A percentile compares a stretch with the other conserved stretches of the same genome.
Evolutionary conservation across 2,888 invertebrate species (phyloP).

Genomic region (Brachypalpus laphriformis): DNA sequence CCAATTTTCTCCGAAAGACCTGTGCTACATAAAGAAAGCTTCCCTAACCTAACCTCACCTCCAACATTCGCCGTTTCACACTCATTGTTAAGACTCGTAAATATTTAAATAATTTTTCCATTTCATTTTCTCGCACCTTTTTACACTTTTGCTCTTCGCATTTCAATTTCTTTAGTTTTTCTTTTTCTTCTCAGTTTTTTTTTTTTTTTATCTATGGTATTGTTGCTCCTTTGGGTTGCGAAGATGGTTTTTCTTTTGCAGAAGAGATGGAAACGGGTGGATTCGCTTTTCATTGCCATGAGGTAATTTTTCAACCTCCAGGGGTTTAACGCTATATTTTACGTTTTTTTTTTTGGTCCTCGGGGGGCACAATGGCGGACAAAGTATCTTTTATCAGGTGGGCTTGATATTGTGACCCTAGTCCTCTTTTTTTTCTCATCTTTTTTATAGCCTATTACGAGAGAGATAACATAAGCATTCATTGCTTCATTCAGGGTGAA

Average conservation of each 20-base stretch:
- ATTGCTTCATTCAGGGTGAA: slow-evolving; percentile 13
- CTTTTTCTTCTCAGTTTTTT: too few species aligned
- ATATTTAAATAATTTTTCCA: slow-evolving; percentile 40
- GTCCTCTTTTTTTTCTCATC: background rate
- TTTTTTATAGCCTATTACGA: background rate
- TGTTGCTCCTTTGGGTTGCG: background rate
- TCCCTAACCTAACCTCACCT: background rate
- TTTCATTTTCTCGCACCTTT: slow-evolving; percentile 44
- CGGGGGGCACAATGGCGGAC: slow-evolving; percentile 6
- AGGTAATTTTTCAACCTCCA: slow-evolving; percentile 40
- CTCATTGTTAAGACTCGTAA: slow-evolving; percentile 7
- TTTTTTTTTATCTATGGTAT: too few species aligned
- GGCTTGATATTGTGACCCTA: background rate
- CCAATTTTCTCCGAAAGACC: background rate
- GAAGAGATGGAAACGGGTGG: background rate
- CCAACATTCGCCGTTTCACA: background rate
- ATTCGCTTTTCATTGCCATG: slow-evolving; percentile 6
- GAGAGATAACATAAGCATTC: slow-evolving; percentile 56
- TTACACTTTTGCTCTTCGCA: background rate
- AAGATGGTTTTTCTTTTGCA: background rate
- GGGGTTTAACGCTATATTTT: slow-evolving; percentile 17
- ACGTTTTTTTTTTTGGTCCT: background rate
- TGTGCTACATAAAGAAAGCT: background rate
- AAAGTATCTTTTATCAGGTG: slow-evolving; percentile 41
- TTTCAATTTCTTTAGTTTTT: slow-evolving; percentile 36